phyloP scores from a whole-genome alignment of 2,797 vertebrate genomes.

The Sebastes diploproa region DNA sequence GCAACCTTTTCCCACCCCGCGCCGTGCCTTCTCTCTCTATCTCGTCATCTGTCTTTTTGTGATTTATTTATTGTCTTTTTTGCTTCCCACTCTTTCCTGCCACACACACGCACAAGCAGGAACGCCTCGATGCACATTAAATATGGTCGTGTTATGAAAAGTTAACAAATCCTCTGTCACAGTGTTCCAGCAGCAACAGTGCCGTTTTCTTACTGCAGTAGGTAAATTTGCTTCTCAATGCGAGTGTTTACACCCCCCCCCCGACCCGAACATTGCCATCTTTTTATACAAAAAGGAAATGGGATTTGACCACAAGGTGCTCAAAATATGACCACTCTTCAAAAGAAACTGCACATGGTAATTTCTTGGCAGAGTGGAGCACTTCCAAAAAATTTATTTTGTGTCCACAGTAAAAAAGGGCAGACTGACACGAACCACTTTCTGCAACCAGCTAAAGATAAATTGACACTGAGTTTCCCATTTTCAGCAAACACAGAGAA shows the following conservation, averaged over 20 bases:
- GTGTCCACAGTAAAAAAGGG: neutral
- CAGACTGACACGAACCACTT: neutral
- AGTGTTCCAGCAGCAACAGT: neutral
- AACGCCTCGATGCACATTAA: constrained; percentile 32
- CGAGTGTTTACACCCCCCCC: neutral
- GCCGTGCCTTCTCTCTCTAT: constrained; percentile 2
- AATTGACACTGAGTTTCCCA: neutral
- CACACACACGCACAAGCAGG: constrained; percentile 10
- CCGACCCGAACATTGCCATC: neutral
- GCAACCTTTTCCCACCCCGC: constrained; percentile 25
- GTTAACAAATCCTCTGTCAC: constrained; percentile 13
- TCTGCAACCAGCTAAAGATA: neutral
- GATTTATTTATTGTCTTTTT: constrained; percentile 47
- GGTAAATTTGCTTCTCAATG: neutral
- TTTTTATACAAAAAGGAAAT: neutral
- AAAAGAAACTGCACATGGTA: neutral
- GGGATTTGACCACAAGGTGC: neutral
- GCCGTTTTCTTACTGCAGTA: neutral
- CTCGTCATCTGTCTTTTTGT: constrained; percentile 35
- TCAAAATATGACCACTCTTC: neutral
- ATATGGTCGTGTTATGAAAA: constrained; percentile 27
- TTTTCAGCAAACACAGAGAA: constrained; percentile 11
- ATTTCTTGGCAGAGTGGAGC: constrained; percentile 13
- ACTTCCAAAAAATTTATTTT: constrained; percentile 26
- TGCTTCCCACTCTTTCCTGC: constrained; percentile 18